Conservation (phyloP, 2,888 invertebrate genomes). For the Zele albiditarsus region DNA sequence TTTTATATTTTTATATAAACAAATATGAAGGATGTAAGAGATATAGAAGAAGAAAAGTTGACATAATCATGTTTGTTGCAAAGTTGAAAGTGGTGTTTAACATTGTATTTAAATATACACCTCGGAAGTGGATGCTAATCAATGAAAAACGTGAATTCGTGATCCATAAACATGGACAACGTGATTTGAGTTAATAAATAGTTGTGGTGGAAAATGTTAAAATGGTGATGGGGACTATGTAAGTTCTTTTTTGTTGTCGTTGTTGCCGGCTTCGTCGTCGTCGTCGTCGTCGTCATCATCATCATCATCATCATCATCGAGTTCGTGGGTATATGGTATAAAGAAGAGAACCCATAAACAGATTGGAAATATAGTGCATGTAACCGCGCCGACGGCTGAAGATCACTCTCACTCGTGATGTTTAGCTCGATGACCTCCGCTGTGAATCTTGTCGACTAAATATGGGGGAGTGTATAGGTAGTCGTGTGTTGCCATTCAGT, state of each 20-base stretch:
- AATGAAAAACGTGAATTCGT: conserved; percentile 32
- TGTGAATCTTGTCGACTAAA: not conserved
- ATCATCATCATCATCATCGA: not conserved
- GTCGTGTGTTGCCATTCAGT: conserved; percentile 18
- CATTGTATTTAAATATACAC: conserved; percentile 9
- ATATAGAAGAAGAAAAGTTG: not conserved
- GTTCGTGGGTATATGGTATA: not conserved
- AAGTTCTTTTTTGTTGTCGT: not conserved
- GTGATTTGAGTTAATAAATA: conserved; percentile 5
- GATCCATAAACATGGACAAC: conserved; percentile 21
- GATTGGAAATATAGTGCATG: conserved; percentile 12
- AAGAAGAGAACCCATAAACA: not conserved
- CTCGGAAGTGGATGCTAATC: conserved; percentile 32
- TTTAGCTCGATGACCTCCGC: conserved; percentile 30
- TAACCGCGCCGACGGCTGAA: conserved; percentile 42
- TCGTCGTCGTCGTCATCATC: not conserved
- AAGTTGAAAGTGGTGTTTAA: not conserved
- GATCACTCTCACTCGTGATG: conserved; percentile 49
- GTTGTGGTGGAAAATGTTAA: not conserved
- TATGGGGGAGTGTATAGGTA: not conserved
- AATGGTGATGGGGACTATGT: not conserved
- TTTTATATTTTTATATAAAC: not conserved
- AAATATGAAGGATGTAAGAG: not conserved
- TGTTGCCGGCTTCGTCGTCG: not conserved
- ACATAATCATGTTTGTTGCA: not conserved